A percentile compares a stretch with the other conserved stretches of the same genome.
phyloP scores from a whole-genome alignment of 1,140 invertebrate genomes.

The Periplaneta americana region DNA sequence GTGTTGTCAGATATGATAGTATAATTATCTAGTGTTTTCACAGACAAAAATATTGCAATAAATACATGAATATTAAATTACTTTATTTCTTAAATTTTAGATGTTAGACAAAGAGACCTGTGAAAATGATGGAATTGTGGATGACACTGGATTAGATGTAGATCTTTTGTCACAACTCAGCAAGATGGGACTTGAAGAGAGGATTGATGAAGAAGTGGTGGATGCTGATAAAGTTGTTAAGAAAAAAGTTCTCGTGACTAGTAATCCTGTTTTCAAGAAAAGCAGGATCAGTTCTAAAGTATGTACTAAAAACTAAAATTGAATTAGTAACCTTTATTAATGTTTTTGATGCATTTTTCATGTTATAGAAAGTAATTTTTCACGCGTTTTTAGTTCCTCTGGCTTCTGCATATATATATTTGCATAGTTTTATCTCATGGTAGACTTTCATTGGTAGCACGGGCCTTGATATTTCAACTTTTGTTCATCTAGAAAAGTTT shows the following conservation, averaged over 20 bases:
- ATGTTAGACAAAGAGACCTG: conserved; percentile 36
- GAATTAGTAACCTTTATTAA: too few relatives aligned
- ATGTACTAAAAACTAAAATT: not conserved
- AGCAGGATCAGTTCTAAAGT: conserved; percentile 53
- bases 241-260: not conserved
- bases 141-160: conserved; percentile 34
- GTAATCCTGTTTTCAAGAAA: conserved; percentile 63
- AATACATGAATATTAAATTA: not conserved
- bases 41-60: too few relatives aligned
- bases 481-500: too few relatives aligned
- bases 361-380: too few relatives aligned
- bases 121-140: conserved; percentile 29
- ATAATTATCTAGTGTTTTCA: too few relatives aligned
- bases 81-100: conserved; percentile 18
- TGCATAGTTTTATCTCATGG: too few relatives aligned
- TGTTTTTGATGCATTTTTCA: too few relatives aligned
- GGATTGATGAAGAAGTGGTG: conserved; percentile 22
- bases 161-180: conserved; percentile 56
- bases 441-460: too few relatives aligned
- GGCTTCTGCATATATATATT: too few relatives aligned
- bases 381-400: too few relatives aligned
- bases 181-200: conserved; percentile 46
- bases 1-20: too few relatives aligned
- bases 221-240: conserved; percentile 24
- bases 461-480: too few relatives aligned